phyloP scores from a whole-genome alignment of 2,113 vertebrate species.

The Macheiramphus alcinus region DNA sequence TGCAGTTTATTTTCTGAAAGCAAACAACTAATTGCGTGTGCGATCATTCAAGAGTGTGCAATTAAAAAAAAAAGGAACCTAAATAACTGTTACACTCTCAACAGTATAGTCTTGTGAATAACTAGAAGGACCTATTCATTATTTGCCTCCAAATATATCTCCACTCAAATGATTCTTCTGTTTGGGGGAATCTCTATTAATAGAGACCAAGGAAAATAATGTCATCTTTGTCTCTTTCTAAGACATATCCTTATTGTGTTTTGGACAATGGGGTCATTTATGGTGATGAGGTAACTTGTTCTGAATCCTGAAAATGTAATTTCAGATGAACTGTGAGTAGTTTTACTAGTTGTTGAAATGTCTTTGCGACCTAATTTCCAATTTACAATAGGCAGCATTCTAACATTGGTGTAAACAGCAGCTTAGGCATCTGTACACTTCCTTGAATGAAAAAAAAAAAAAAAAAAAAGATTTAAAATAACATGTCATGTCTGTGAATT shows the following conservation, averaged over 20 bases:
- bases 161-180: constrained; percentile 43
- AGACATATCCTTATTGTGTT: constrained; percentile 52
- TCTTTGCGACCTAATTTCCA: background rate
- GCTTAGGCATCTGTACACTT: background rate
- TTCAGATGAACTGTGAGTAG: constrained; percentile 27
- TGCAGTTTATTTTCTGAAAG: constrained; percentile 11
- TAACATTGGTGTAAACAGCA: constrained; percentile 7
- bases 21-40: background rate
- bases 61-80: background rate
- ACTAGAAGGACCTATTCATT: constrained; percentile 46
- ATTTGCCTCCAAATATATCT: constrained; percentile 35
- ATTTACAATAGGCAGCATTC: background rate
- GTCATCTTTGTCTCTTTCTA: constrained; percentile 29
- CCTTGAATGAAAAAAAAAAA: background rate
- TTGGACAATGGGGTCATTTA: constrained; percentile 60
- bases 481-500: background rate
- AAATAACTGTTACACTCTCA: background rate
- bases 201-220: constrained; percentile 46
- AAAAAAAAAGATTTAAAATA: background rate
- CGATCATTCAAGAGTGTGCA: background rate
- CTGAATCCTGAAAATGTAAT: constrained; percentile 52
- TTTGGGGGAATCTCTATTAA: constrained; percentile 53
- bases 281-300: constrained; percentile 33
- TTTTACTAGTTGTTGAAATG: constrained; percentile 5
- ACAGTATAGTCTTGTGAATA: background rate